phyloP scores from a whole-genome alignment of 2,113 vertebrate genomes.

The Uria lomvia region DNA sequence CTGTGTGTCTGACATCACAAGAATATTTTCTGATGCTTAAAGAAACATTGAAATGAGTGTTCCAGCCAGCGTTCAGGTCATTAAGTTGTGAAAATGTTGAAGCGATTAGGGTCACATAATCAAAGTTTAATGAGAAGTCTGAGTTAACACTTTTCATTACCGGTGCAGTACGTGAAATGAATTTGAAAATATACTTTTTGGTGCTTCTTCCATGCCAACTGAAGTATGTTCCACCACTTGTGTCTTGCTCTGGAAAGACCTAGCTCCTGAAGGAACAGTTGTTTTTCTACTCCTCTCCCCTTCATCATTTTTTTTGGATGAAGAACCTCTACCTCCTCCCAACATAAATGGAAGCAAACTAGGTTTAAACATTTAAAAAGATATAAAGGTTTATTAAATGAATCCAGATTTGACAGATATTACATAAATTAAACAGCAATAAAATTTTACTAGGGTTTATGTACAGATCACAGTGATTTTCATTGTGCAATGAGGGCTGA shows the following conservation, averaged over 20 bases:
- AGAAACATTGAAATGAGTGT: background rate
- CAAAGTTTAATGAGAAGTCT: background rate
- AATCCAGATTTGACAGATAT: conserved; percentile 43
- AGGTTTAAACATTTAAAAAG: conserved; percentile 44
- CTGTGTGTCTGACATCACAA: background rate
- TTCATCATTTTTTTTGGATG: background rate
- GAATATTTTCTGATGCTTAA: background rate
- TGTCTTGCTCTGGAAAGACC: background rate
- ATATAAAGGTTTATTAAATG: conserved; percentile 72
- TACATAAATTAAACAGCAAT: conserved; percentile 72
- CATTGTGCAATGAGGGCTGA: conserved; percentile 70
- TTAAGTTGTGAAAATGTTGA: background rate
- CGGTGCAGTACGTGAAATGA: background rate
- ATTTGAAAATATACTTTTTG: background rate
- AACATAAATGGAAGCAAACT: background rate
- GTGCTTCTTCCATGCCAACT: background rate
- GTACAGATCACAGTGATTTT: conserved; percentile 78
- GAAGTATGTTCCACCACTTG: background rate
- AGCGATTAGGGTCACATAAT: background rate
- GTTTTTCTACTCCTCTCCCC: background rate
- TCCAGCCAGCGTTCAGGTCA: background rate
- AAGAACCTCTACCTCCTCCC: background rate
- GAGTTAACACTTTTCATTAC: background rate
- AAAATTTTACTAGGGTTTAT: conserved; percentile 62
- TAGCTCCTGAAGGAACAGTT: background rate